Evolutionary conservation across 1,140 invertebrate species (phyloP), one percentile per base, ranked within the genome.

Genomic region (Antheraea pernyi): DNA sequence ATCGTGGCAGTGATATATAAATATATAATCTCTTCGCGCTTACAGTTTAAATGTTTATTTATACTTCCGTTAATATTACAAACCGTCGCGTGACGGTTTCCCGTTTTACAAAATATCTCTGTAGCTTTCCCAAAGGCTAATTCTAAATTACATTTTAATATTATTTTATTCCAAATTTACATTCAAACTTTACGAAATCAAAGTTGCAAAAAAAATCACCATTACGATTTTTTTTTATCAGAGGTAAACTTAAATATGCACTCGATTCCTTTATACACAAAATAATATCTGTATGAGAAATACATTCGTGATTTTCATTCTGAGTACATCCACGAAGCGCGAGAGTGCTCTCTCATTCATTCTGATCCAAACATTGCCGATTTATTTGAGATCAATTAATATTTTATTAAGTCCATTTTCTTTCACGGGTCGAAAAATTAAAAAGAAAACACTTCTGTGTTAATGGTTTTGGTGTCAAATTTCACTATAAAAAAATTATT

Each of bases 391-490:
- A 91, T 91, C 89, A 91, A 82, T 82, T 80, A 13, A 53, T 53
- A 53, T 53, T 53, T n/a, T 13, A 67, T 78, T 77, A 82, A 87
- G 80, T 89, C 83, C 81, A 82, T 83, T 77, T 75, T 79, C 79
- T 82, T 81, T 73, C 70, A 76, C 75, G 76, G 76, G 74, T 79
- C 79, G 73, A 36, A 61, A 4, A 13, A 75, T 75, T 70, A 75
- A 79, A 82, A 80, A 72, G 7, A 19, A 59, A 73, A 73, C 66
- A 83, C 78, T 83, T 83, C 82, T 78, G 84, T 85, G 82, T 84
- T 87, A 83, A 76, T 75, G 81, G 83, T 84, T 91, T 91, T 91
- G 87, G 87, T 89, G 81, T 91, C 87, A 79, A 85, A 89, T 89
- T 91, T 86, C 79, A 87, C 88, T 91, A 91, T 76, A 80, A 85